phyloP scores from a whole-genome alignment of 2,797 vertebrate species.

The Argentina silus region DNA sequence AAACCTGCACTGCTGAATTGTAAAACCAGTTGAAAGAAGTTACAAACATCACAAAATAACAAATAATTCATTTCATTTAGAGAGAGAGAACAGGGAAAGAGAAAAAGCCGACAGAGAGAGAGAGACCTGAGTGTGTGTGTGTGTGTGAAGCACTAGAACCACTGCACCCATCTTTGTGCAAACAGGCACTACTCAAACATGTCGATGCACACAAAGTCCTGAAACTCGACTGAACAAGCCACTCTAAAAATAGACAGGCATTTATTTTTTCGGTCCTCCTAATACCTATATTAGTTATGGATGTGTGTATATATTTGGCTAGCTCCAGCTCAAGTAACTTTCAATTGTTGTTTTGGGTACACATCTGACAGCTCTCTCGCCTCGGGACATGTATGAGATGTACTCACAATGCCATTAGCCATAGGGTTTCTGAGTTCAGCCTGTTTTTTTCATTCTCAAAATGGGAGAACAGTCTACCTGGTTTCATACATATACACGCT shows the following conservation, averaged over 20 bases:
- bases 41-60: too few relatives aligned
- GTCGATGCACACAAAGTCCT: constrained; percentile 50
- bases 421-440: constrained; percentile 36
- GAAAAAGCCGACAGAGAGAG: constrained; percentile 2
- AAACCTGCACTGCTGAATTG: not conserved
- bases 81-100: constrained; percentile 10
- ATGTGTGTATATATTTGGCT: constrained; percentile 65
- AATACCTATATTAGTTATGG: constrained; percentile 36
- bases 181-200: constrained; percentile 50
- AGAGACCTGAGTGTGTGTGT: constrained; percentile 2
- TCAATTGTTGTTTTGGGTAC: constrained; percentile 60
- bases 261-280: constrained; percentile 19
- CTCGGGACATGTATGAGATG: constrained; percentile 35
- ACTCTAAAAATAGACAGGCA: constrained; percentile 66
- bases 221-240: constrained; percentile 65
- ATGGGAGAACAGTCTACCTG: constrained; percentile 18
- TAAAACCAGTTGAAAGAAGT: not conserved
- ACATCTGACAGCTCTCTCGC: constrained; percentile 27
- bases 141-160: constrained; percentile 20
- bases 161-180: constrained; percentile 42
- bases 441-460: constrained; percentile 31
- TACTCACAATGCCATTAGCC: constrained; percentile 21
- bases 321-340: constrained; percentile 43
- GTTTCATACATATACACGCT: constrained; percentile 57
- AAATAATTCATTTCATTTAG: not conserved